phyloP scores from a whole-genome alignment of 2,797 vertebrate species.

The Enteromius argenteus region DNA sequence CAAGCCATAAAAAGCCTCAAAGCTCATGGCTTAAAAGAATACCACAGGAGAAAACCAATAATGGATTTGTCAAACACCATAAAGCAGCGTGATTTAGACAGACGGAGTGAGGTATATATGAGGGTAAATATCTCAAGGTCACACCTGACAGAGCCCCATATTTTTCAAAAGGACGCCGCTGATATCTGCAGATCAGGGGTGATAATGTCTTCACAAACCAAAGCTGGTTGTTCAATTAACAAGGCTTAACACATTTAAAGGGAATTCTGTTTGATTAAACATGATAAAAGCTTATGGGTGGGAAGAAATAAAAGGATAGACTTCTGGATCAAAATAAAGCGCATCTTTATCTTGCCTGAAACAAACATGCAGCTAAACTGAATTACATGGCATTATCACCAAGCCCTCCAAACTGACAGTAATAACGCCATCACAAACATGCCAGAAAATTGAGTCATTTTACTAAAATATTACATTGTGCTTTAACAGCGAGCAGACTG shows the following conservation, averaged over 20 bases:
- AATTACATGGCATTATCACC: constrained; percentile 10
- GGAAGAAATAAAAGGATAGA: constrained; percentile 21
- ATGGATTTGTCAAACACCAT: constrained; percentile 65
- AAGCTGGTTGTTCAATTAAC: constrained; percentile 36
- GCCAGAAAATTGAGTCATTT: not conserved
- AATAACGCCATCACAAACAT: constrained; percentile 7
- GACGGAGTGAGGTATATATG: constrained; percentile 1
- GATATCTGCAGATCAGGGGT: constrained; percentile 9
- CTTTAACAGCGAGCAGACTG: not conserved
- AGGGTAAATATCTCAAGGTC: constrained; percentile 51
- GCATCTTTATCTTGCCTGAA: constrained; percentile 10
- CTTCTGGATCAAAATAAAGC: constrained; percentile 38
- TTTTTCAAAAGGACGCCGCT: not conserved
- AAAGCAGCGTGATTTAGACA: constrained; percentile 59
- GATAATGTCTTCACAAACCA: constrained; percentile 34
- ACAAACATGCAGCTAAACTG: constrained; percentile 27
- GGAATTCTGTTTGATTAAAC: constrained; percentile 21
- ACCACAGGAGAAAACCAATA: constrained; percentile 62
- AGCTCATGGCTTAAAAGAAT: constrained; percentile 66
- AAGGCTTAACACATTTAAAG: constrained; percentile 25
- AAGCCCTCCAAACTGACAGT: constrained; percentile 3
- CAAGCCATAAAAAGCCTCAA: constrained; percentile 68
- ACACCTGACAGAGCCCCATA: not conserved
- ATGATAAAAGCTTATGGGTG: constrained; percentile 3
- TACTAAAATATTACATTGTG: not conserved